These are phyloP conservation scores for Aphidius colemani DNA, from an alignment of 2,888 invertebrate species.

Conservation along the genomic window DNA sequence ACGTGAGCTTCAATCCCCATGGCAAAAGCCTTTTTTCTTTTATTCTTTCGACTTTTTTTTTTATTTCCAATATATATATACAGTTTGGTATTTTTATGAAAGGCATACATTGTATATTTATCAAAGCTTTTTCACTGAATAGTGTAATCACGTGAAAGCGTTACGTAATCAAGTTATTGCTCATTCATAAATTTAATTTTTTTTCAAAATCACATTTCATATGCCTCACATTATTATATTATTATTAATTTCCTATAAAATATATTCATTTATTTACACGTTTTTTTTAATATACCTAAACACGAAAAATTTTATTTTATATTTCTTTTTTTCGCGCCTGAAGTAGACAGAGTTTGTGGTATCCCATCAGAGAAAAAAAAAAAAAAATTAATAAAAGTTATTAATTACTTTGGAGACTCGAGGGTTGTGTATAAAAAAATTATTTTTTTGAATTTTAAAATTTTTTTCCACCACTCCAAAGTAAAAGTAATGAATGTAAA, in stretches of 20 bases:
- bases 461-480: neutral
- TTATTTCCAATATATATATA: too few species aligned
- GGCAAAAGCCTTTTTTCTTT: neutral
- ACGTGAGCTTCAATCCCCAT: slow-evolving; percentile 1
- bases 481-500: neutral
- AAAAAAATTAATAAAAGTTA: neutral
- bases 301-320: neutral
- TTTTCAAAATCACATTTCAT: neutral
- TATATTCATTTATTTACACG: neutral
- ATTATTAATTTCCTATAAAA: too few species aligned
- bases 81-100: too few species aligned
- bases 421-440: neutral
- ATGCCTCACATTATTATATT: neutral
- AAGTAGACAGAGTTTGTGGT: too few species aligned
- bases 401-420: neutral
- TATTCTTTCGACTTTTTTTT: neutral
- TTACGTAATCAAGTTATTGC: slow-evolving; percentile 14
- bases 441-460: neutral
- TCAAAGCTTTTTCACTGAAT: slow-evolving; percentile 10
- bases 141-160: slow-evolving; percentile 17
- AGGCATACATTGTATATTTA: too few species aligned
- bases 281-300: neutral
- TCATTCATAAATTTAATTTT: slow-evolving; percentile 1
- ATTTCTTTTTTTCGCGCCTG: neutral
- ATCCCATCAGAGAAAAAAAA: too few species aligned